Conservation (phyloP, 2,113 vertebrate genomes). For the Daboia siamensis region DNA sequence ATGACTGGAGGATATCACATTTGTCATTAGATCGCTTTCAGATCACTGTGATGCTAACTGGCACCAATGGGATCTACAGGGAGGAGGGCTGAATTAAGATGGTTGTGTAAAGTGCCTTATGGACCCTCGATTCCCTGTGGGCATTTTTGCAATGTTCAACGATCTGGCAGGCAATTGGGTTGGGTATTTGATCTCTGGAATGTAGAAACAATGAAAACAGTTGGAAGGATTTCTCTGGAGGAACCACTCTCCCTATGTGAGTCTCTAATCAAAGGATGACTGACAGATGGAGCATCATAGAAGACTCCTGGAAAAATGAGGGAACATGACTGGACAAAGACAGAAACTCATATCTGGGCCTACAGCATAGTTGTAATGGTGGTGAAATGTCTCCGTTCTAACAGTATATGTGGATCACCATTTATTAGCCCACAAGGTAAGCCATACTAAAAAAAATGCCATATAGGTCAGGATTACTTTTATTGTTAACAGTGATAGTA, state of each 20-base stretch:
- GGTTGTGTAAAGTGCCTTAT: background rate
- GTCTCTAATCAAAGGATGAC: background rate
- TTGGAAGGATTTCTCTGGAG: background rate
- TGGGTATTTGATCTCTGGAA: background rate
- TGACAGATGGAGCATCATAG: background rate
- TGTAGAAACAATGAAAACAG: background rate
- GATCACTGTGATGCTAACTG: background rate
- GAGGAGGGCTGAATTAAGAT: background rate
- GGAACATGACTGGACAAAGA: background rate
- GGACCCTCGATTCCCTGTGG: background rate
- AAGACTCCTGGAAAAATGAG: background rate
- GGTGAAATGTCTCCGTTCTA: background rate
- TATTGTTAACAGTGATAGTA: background rate
- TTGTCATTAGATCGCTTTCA: background rate
- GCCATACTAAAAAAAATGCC: background rate
- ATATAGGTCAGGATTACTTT: background rate
- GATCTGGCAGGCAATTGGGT: background rate
- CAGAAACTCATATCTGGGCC: background rate
- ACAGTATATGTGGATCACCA: background rate
- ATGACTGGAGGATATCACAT: background rate
- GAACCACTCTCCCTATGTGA: background rate
- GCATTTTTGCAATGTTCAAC: background rate
- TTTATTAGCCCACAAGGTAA: background rate
- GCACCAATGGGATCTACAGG: background rate
- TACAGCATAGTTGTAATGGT: background rate